Conservation (phyloP, 2,888 invertebrate species). For the Aspidiotus destructor region DNA sequence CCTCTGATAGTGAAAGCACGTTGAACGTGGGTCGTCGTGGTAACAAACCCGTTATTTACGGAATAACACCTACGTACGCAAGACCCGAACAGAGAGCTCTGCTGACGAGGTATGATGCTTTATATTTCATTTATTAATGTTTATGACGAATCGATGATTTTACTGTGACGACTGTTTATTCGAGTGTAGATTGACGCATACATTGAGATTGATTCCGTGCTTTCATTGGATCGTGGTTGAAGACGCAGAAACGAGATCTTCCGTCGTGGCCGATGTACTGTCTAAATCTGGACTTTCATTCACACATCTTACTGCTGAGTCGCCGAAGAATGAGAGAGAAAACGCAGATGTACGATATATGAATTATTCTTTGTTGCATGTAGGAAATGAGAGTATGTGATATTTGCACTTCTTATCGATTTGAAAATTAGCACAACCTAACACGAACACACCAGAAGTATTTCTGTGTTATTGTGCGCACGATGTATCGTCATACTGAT, state of each 20-base stretch:
- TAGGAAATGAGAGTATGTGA: too few species aligned
- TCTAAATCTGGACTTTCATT: conserved; percentile 52
- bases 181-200: conserved; percentile 64
- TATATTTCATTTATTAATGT: neutral
- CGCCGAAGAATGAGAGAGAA: conserved; percentile 45
- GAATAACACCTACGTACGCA: conserved; percentile 83
- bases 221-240: conserved; percentile 91
- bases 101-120: conserved; percentile 57
- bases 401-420: too few species aligned
- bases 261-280: conserved; percentile 62
- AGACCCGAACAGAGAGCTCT: conserved; percentile 88
- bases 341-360: too few species aligned
- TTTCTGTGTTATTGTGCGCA: too few species aligned
- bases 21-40: conserved; percentile 37
- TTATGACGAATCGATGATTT: neutral
- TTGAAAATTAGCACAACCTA: too few species aligned
- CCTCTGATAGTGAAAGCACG: neutral
- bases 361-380: too few species aligned
- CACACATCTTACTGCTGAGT: conserved; percentile 55
- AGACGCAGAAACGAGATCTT: conserved; percentile 62
- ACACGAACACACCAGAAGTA: too few species aligned
- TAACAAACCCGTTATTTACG: conserved; percentile 65
- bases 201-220: conserved; percentile 73
- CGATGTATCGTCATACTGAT: too few species aligned
- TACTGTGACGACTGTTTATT: neutral